These are phyloP conservation scores for Ladona fulva DNA, from an alignment of 1,140 invertebrate species.

Conservation along the genomic window DNA sequence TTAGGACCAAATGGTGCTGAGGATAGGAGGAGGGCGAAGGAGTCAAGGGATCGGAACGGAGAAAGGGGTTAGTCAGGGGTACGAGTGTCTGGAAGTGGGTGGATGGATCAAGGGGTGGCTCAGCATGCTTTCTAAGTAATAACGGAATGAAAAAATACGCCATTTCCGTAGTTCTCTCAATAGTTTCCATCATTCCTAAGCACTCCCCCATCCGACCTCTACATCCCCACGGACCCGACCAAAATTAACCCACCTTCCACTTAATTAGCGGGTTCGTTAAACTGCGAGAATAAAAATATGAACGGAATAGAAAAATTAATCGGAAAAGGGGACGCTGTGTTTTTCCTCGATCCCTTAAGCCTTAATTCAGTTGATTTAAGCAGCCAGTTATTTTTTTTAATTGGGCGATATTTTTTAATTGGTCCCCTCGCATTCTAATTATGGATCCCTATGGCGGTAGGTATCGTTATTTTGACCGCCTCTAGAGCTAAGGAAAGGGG, in stretches of 20 bases:
- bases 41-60: background rate
- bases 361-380: slow-evolving; percentile 3
- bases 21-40: background rate
- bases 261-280: background rate
- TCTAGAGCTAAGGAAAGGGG: background rate
- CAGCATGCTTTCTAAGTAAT: no score
- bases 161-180: no score
- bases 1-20: background rate
- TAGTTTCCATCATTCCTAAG: no score
- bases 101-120: background rate
- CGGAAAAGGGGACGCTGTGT: background rate
- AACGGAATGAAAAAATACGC: no score
- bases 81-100: background rate
- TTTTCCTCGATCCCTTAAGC: background rate
- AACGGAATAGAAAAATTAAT: background rate
- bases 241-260: no score
- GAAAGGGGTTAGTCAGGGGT: background rate
- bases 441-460: background rate
- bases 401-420: background rate
- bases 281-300: background rate
- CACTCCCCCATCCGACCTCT: no score
- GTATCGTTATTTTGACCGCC: background rate
- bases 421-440: background rate
- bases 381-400: background rate
- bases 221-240: no score